Evolutionary conservation across 2,888 invertebrate species (phyloP).

Genomic region (Latrodectus hesperus): DNA sequence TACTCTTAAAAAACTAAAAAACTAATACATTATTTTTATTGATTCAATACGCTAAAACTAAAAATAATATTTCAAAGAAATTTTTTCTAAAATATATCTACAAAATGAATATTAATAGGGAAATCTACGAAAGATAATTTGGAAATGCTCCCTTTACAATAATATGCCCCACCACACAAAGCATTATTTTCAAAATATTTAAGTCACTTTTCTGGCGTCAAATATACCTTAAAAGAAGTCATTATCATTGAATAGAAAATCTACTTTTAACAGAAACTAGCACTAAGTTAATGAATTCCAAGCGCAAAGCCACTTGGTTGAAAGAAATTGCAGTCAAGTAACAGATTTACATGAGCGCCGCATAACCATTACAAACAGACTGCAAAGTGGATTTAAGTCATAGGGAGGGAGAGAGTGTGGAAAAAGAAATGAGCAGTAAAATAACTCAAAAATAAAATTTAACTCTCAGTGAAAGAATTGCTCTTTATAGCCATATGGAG

Average conservation of each 20-base stretch:
- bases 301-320: background rate
- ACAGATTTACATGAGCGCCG: constrained; percentile 17
- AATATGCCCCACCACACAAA: background rate
- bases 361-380: constrained; percentile 57
- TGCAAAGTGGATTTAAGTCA: constrained; percentile 13
- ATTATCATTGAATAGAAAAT: background rate
- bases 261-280: constrained; percentile 12
- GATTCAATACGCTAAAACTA: too few species aligned
- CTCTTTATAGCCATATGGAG: background rate
- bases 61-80: too few species aligned
- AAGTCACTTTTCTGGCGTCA: background rate
- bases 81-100: too few species aligned
- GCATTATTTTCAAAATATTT: background rate
- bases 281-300: constrained; percentile 21
- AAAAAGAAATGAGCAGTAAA: constrained; percentile 14
- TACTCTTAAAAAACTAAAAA: too few species aligned
- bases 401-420: background rate
- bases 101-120: too few species aligned
- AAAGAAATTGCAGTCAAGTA: constrained; percentile 6
- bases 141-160: background rate
- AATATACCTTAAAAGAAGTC: background rate
- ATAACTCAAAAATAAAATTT: background rate
- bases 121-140: background rate
- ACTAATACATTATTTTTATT: too few species aligned
- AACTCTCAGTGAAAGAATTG: background rate